Evolutionary conservation across 2,888 invertebrate genomes (phyloP).

Genomic region (Eudasyphora cyanicolor): DNA sequence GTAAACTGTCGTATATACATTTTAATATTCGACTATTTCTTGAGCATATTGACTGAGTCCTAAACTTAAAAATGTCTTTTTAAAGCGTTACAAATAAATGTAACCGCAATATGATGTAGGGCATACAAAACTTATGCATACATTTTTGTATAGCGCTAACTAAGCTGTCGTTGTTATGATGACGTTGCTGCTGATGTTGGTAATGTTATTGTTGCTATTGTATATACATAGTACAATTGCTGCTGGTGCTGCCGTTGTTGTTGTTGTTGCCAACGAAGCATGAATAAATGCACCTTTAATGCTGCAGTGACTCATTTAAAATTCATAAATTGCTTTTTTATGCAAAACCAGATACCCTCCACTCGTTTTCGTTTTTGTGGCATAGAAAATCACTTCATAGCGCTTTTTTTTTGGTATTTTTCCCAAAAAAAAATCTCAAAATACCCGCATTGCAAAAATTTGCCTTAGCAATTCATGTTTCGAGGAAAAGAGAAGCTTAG

Average conservation of each 20-base stretch:
- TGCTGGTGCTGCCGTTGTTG: conserved; percentile 10
- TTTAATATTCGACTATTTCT: too few species aligned
- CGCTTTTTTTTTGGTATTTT: not conserved
- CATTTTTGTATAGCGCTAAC: not conserved
- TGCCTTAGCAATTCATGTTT: conserved; percentile 48
- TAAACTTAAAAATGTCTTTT: too few species aligned
- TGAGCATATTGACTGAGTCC: too few species aligned
- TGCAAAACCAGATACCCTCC: conserved; percentile 57
- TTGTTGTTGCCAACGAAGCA: conserved; percentile 48
- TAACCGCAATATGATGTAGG: too few species aligned
- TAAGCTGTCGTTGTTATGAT: not conserved
- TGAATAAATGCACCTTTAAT: conserved; percentile 66
- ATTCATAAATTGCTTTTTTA: conserved; percentile 68
- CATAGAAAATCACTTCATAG: not conserved
- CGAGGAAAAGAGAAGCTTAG: not conserved
- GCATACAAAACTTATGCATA: not conserved
- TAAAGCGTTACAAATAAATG: too few species aligned
- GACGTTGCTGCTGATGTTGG: conserved; percentile 5
- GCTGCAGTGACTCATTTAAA: conserved; percentile 66
- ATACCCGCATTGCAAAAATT: conserved; percentile 10
- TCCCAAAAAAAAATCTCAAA: not conserved
- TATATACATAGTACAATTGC: conserved; percentile 21
- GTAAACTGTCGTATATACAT: too few species aligned
- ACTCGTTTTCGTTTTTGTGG: conserved; percentile 30
- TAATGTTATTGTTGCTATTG: conserved; percentile 16